phyloP scores from a whole-genome alignment of 2,113 vertebrate species.

The Boleophthalmus pectinirostris region DNA sequence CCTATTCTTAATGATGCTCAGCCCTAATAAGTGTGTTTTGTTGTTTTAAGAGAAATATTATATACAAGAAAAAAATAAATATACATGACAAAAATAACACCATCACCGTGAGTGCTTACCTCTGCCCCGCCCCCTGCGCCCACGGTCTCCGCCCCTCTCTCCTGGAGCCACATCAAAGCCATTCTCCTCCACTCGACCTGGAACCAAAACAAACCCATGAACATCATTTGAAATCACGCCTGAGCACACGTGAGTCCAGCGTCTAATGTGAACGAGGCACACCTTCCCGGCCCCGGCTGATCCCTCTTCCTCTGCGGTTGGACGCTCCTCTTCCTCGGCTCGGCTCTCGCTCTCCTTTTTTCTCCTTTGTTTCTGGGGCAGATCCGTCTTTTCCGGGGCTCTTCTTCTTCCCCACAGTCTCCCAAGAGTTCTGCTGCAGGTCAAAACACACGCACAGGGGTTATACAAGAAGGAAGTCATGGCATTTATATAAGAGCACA shows the following conservation, averaged over 20 bases:
- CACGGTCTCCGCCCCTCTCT: conserved; percentile 86
- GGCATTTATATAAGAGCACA: not conserved
- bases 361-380: conserved; percentile 88
- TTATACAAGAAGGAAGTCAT: not conserved
- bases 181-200: conserved; percentile 91
- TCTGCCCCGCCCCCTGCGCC: conserved; percentile 85
- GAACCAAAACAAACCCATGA: conserved; percentile 19
- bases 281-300: conserved; percentile 87
- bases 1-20: too few species aligned
- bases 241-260: not conserved
- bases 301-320: conserved; percentile 85
- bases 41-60: too few species aligned
- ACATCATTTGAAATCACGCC: not conserved
- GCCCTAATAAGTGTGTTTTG: too few species aligned
- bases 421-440: conserved; percentile 89
- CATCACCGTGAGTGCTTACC: conserved; percentile 74
- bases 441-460: not conserved
- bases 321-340: conserved; percentile 84
- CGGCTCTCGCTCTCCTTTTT: conserved; percentile 84
- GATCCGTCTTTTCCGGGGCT: conserved; percentile 87
- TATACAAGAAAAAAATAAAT: too few species aligned
- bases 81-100: too few species aligned
- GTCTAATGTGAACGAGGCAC: conserved; percentile 3
- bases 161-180: conserved; percentile 86
- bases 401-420: conserved; percentile 96